A percentile compares a stretch with the other conserved stretches of the same genome.
phyloP scores from a whole-genome alignment of 1,140 invertebrate genomes.

The Steinernema feltiae region DNA sequence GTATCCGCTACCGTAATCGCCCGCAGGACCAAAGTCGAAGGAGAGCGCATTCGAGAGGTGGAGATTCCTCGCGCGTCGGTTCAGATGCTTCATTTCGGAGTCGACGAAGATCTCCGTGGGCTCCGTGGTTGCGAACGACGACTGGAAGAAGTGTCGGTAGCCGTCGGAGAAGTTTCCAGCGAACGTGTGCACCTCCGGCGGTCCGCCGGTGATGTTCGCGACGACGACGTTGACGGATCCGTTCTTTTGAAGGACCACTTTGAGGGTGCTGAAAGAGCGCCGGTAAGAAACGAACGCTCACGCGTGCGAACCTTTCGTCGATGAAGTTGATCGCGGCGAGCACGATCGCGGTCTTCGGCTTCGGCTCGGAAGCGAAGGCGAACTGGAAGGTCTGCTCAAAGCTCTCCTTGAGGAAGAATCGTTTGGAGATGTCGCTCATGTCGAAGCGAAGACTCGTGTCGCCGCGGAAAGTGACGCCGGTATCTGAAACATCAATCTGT shows the following conservation, averaged over 20 bases:
- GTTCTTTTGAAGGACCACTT: constrained; percentile 28
- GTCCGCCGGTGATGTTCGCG: not conserved
- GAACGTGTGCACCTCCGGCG: constrained; percentile 5
- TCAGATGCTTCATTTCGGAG: constrained; percentile 32
- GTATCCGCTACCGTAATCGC: constrained; percentile 9
- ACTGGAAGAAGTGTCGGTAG: constrained; percentile 41
- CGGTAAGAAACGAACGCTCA: constrained; percentile 18
- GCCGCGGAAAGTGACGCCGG: constrained; percentile 35
- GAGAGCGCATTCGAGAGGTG: constrained; percentile 35
- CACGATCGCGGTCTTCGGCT: constrained; percentile 19
- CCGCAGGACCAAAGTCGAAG: constrained; percentile 41
- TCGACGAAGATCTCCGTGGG: constrained; percentile 28
- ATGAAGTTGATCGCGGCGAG: constrained; percentile 30
- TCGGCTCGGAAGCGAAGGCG: constrained; percentile 30
- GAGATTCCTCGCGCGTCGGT: not conserved
- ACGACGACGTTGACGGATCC: constrained; percentile 29
- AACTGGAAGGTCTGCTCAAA: constrained; percentile 40
- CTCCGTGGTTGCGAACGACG: constrained; percentile 11
- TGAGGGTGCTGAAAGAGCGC: constrained; percentile 17
- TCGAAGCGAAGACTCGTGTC: constrained; percentile 31
- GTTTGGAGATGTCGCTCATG: constrained; percentile 34
- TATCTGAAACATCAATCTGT: constrained; percentile 28
- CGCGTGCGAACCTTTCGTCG: constrained; percentile 16
- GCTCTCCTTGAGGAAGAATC: constrained; percentile 40
- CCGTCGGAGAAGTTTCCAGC: constrained; percentile 39